Base-by-base conservation (phyloP, 2,888 invertebrate species). In the Meiosimyza platycephala region DNA sequence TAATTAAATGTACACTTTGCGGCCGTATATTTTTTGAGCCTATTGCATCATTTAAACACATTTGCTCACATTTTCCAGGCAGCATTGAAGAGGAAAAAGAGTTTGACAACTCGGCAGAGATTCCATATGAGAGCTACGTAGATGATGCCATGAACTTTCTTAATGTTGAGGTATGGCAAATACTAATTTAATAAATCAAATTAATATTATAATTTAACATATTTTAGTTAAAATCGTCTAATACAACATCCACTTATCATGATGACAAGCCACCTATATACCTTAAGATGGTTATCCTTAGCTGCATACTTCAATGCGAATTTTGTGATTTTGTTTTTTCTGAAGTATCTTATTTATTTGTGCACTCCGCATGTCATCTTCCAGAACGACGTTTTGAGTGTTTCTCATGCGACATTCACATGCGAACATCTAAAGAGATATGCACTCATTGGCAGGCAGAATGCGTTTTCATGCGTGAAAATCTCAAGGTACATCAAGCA, bases 301-400 rank as follows among this genome's bases (percentile, higher is more conserved):
- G 79, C 66, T 83, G 84, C 48, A 81, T 91, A 6, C 83, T 90
- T 48, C 91, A 91, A 79, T 91, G 91, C 75, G 91, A 91, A 81
- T 91, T 89, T 79, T 91, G 91, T 78, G 91, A 90, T 77, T 88
- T 88, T 57, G 87, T 89, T 0, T 91, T 90, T 77, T 88, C 89
- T 0, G 90, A 90, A 64, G 87, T 89, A 60, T 86, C 87, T 0
- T 84, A 87, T 59, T 79, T 91, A 48, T 79, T 87, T 7, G 72
- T 79, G 1, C 87, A 87, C 62, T 83, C 86, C 9, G 81, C 84
- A 7, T 79, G 80, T 1, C 87, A 87, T 76, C 75, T 81, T 70
- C 83, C 85, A 0, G 79, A 79, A 40, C 78, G 80, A 2, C 85
- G 84, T 0, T 87, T 84, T 70, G 85, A 86, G 71, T 87, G 87